These are phyloP conservation scores for Cyprinodon diabolis DNA, from an alignment of 2,797 vertebrate species.

Conservation along the genomic window DNA sequence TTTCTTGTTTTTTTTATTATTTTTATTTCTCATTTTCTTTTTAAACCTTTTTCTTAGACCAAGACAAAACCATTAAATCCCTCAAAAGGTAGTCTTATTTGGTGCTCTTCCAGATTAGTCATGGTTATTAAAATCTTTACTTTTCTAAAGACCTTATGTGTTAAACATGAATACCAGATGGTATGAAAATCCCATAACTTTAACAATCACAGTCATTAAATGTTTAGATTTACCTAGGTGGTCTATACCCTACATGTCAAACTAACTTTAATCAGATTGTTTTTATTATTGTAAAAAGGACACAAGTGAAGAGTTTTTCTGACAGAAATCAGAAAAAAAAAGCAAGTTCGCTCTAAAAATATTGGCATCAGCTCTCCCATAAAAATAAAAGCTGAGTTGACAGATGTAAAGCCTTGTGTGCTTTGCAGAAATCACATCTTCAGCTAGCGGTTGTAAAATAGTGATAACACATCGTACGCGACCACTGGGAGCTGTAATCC, in stretches of 20 bases:
- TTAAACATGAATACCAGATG: neutral
- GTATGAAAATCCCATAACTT: neutral
- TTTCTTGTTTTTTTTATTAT: neutral
- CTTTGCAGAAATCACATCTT: slow-evolving; percentile 39
- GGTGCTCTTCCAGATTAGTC: neutral
- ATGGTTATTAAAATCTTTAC: no score
- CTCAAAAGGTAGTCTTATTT: neutral
- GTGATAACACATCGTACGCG: slow-evolving; percentile 42
- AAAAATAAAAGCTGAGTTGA: slow-evolving; percentile 56
- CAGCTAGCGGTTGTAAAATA: slow-evolving; percentile 43
- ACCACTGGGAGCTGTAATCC: slow-evolving; percentile 27
- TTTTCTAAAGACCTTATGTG: neutral
- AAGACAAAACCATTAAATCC: neutral
- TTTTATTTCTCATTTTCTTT: neutral
- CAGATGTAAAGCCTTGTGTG: slow-evolving; percentile 47
- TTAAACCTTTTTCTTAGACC: neutral
- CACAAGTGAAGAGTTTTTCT: slow-evolving; percentile 1
- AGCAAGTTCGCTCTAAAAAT: slow-evolving; percentile 22
- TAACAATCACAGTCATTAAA: neutral
- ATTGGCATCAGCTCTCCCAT: slow-evolving; percentile 35
- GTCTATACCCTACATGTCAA: neutral
- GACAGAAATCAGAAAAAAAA: slow-evolving; percentile 22
- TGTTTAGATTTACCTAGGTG: neutral
- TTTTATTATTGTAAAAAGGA: neutral
- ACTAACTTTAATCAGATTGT: neutral